phyloP scores from a whole-genome alignment of 2,797 vertebrate genomes.

The Echeneis naucrates region DNA sequence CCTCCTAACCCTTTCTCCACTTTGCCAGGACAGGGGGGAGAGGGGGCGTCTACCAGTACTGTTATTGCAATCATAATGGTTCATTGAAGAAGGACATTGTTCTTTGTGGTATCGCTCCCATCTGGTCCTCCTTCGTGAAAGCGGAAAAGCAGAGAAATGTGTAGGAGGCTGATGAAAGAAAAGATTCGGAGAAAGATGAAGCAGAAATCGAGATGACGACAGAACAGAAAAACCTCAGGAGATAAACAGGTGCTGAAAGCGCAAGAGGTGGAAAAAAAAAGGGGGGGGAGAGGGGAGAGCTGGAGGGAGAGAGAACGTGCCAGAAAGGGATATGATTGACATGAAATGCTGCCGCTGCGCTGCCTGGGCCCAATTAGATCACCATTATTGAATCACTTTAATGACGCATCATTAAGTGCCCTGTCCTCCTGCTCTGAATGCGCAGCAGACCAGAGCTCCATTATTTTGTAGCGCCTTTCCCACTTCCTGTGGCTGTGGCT shows the following conservation, averaged over 20 bases:
- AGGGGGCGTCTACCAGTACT: too few relatives aligned
- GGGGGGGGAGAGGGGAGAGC: constrained; percentile 13
- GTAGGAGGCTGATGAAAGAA: neutral
- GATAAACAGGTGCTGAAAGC: constrained; percentile 32
- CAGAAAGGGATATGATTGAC: constrained; percentile 68
- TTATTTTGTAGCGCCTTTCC: constrained; percentile 47
- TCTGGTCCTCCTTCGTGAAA: constrained; percentile 2
- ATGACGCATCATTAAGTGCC: constrained; percentile 69
- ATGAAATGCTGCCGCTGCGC: constrained; percentile 51
- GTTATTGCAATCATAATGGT: constrained; percentile 13
- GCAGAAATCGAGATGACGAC: neutral
- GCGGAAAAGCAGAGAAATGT: constrained; percentile 1
- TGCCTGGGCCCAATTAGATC: constrained; percentile 69
- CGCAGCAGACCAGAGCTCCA: constrained; percentile 45
- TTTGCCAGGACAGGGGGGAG: too few relatives aligned
- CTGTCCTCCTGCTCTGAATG: constrained; percentile 43
- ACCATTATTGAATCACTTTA: constrained; percentile 73
- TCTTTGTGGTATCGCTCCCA: neutral
- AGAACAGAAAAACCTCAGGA: constrained; percentile 8
- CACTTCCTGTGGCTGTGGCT: constrained; percentile 33
- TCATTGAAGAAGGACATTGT: constrained; percentile 2
- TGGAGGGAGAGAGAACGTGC: constrained; percentile 15
- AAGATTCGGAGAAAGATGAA: neutral
- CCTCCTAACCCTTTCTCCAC: neutral
- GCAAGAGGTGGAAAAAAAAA: too few relatives aligned